Conservation (phyloP, 2,113 vertebrate genomes). For the Tautogolabrus adspersus region DNA sequence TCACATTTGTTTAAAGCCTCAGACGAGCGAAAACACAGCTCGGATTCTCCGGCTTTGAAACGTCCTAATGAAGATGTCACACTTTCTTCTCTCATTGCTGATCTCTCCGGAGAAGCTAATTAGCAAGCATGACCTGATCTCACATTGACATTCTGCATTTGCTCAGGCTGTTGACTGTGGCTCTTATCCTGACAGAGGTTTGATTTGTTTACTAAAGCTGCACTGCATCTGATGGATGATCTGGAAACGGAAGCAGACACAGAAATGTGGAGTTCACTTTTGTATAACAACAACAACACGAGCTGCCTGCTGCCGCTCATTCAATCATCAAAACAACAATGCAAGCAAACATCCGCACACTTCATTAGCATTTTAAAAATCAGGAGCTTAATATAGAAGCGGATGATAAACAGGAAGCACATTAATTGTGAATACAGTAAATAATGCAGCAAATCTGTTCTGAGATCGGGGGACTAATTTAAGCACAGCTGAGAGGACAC, state of each 20-base stretch:
- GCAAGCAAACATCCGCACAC: conserved; percentile 79
- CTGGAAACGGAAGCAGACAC: conserved; percentile 42
- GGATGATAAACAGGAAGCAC: conserved; percentile 82
- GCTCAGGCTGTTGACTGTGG: conserved; percentile 33
- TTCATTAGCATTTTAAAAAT: conserved; percentile 73
- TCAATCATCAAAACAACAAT: conserved; percentile 69
- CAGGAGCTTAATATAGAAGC: conserved; percentile 64
- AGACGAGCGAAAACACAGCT: conserved; percentile 24
- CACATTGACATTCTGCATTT: conserved; percentile 36
- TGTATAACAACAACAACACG: conserved; percentile 54
- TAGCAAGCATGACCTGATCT: conserved; percentile 43
- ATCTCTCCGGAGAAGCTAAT: conserved; percentile 53
- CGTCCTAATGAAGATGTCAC: conserved; percentile 64
- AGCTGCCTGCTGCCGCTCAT: conserved; percentile 35
- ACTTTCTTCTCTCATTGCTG: conserved; percentile 16
- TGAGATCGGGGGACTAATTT: conserved; percentile 65
- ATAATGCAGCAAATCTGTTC: conserved; percentile 64
- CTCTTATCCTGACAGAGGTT: conserved; percentile 26
- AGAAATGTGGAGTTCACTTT: conserved; percentile 26
- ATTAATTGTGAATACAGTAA: conserved; percentile 73
- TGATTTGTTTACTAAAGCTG: conserved; percentile 61
- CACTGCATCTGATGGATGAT: conserved; percentile 39
- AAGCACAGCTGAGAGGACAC: conserved; percentile 63
- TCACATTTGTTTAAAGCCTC: conserved; percentile 51
- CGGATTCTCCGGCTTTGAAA: conserved; percentile 43